These are phyloP conservation scores for Pollenia griseotomentosa DNA, from an alignment of 2,888 invertebrate genomes.

Conservation along the genomic window DNA sequence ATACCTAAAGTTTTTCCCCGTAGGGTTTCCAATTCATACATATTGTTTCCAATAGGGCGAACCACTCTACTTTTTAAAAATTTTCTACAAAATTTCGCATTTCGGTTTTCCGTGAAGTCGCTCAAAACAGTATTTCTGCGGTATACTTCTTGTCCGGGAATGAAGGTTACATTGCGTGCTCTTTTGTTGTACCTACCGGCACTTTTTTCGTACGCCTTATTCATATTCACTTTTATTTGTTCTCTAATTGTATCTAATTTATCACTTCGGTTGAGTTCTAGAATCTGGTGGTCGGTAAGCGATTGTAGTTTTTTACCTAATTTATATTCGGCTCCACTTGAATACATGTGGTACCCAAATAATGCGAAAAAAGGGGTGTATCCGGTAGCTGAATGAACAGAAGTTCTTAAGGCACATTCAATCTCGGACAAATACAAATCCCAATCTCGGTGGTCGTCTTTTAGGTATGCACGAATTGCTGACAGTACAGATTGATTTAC, in stretches of 20 bases:
- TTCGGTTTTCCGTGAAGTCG: too few relatives aligned
- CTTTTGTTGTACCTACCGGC: constrained; percentile 13
- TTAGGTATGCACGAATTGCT: background rate
- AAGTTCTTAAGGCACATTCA: constrained; percentile 46
- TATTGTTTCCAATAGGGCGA: too few relatives aligned
- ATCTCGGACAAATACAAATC: background rate
- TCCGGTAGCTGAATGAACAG: background rate
- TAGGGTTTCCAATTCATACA: too few relatives aligned
- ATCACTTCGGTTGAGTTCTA: background rate
- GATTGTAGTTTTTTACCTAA: constrained; percentile 30
- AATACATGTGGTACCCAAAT: constrained; percentile 28
- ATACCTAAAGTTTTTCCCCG: too few relatives aligned
- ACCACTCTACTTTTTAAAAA: too few relatives aligned
- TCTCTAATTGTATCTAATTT: constrained; percentile 3
- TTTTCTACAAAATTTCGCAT: too few relatives aligned
- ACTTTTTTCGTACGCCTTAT: constrained; percentile 4
- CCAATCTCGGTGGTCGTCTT: constrained; percentile 48
- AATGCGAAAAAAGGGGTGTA: background rate
- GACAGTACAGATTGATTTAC: too few relatives aligned
- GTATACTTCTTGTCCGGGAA: constrained; percentile 39
- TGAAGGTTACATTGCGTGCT: background rate
- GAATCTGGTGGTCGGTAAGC: constrained; percentile 1
- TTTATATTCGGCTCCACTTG: constrained; percentile 32
- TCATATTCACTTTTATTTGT: constrained; percentile 17
- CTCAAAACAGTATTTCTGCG: background rate